phyloP scores from a whole-genome alignment of 2,113 vertebrate species.

The Trematomus loennbergii region DNA sequence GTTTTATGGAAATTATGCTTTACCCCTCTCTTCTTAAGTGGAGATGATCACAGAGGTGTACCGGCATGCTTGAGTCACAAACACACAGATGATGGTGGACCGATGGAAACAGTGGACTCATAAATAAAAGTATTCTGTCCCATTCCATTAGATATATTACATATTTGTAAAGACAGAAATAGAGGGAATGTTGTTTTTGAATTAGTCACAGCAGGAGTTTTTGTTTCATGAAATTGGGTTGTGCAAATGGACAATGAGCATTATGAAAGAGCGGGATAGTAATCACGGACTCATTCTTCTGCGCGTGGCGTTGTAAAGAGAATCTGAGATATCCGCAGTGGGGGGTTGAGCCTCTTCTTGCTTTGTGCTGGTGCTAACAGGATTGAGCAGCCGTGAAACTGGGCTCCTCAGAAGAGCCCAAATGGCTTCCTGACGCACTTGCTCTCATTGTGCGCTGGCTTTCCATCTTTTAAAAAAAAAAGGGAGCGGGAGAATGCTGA shows the following conservation, averaged over 20 bases:
- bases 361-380: conserved; percentile 76
- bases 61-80: conserved; percentile 49
- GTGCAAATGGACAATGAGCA: conserved; percentile 50
- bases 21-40: conserved; percentile 29
- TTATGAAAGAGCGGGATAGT: conserved; percentile 43
- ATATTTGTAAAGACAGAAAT: conserved; percentile 33
- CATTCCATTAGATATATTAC: conserved; percentile 1
- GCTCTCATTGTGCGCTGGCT: conserved; percentile 32
- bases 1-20: conserved; percentile 66
- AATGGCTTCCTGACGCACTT: conserved; percentile 72
- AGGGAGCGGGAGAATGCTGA: neutral
- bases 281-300: conserved; percentile 50
- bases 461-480: neutral
- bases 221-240: conserved; percentile 69
- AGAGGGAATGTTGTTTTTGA: conserved; percentile 3
- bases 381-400: conserved; percentile 82
- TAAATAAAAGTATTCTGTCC: neutral
- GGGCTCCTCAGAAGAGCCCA: conserved; percentile 66
- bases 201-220: conserved; percentile 45
- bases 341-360: conserved; percentile 68
- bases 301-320: conserved; percentile 55
- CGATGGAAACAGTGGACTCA: neutral
- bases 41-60: conserved; percentile 45
- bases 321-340: conserved; percentile 68
- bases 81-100: conserved; percentile 14